Conservation (phyloP, 2,888 invertebrate genomes). For the Hoplodrina blanda region DNA sequence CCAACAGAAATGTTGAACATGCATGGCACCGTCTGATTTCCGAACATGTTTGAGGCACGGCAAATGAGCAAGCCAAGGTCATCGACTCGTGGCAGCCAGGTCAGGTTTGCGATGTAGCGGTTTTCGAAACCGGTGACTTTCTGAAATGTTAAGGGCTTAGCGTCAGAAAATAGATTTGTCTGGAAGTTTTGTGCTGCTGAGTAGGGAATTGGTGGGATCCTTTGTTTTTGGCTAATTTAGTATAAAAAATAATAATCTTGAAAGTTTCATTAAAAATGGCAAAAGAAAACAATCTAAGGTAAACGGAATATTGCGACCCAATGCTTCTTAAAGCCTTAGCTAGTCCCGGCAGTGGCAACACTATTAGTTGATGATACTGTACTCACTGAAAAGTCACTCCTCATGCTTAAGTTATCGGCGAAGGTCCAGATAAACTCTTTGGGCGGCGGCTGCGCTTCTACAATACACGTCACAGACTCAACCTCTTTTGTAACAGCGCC, state of each 20-base stretch:
- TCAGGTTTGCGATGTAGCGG: slow-evolving; percentile 78
- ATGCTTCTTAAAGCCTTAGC: too few species aligned
- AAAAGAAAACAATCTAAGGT: too few species aligned
- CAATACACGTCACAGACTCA: slow-evolving; percentile 77
- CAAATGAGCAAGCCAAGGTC: slow-evolving; percentile 79
- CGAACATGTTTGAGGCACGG: slow-evolving; percentile 79
- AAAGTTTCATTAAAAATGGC: too few species aligned
- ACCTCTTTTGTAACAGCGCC: slow-evolving; percentile 72
- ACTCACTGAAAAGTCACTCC: slow-evolving; percentile 77
- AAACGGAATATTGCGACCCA: too few species aligned
- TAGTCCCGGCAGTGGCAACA: too few species aligned
- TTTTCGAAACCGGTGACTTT: slow-evolving; percentile 73
- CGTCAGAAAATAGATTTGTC: too few species aligned
- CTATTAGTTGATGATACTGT: not conserved
- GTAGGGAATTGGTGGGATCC: too few species aligned
- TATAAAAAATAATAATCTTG: too few species aligned
- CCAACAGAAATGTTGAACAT: slow-evolving; percentile 72
- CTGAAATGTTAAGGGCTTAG: slow-evolving; percentile 60
- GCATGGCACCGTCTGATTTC: slow-evolving; percentile 81
- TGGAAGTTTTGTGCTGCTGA: too few species aligned
- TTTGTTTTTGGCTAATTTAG: too few species aligned
- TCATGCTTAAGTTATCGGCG: slow-evolving; percentile 76
- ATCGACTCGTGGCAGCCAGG: slow-evolving; percentile 75
- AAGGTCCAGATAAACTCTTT: slow-evolving; percentile 83
- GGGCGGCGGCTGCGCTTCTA: slow-evolving; percentile 80